Conservation (phyloP, 2,113 vertebrate genomes). For the Megaleporinus macrocephalus region DNA sequence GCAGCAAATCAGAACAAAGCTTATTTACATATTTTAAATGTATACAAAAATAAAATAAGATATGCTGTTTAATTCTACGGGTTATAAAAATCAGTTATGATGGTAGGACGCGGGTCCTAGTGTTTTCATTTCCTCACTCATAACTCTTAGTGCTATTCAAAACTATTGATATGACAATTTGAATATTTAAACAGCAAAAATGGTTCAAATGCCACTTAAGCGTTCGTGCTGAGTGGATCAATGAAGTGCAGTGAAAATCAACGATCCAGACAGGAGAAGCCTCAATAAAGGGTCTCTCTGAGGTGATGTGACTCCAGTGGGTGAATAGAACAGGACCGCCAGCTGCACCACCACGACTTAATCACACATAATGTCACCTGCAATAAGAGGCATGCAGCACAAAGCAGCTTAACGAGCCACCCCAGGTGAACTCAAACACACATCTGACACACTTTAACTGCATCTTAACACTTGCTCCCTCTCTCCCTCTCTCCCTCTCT, state of each 20-base stretch:
- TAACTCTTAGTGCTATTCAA: too few species aligned
- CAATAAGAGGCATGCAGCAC: neutral
- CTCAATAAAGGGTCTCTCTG: neutral
- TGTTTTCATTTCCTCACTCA: too few species aligned
- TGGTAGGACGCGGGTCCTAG: too few species aligned
- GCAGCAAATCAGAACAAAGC: too few species aligned
- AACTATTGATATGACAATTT: too few species aligned
- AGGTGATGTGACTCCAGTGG: neutral
- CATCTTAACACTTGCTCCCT: neutral
- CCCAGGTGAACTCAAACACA: neutral
- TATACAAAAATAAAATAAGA: too few species aligned
- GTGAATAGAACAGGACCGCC: neutral
- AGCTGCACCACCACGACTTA: neutral
- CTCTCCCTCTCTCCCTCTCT: neutral
- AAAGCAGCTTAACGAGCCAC: neutral
- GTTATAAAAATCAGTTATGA: too few species aligned
- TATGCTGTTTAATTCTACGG: too few species aligned
- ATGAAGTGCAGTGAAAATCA: neutral
- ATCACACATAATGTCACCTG: conserved; percentile 4
- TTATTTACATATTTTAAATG: too few species aligned
- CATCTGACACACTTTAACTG: neutral
- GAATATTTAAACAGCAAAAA: too few species aligned
- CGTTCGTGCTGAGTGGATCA: too few species aligned
- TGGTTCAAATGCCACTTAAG: too few species aligned
- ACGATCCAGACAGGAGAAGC: neutral